These are phyloP conservation scores for Coturnix japonica DNA, from an alignment of 2,113 vertebrate genomes.

Conservation along the genomic window DNA sequence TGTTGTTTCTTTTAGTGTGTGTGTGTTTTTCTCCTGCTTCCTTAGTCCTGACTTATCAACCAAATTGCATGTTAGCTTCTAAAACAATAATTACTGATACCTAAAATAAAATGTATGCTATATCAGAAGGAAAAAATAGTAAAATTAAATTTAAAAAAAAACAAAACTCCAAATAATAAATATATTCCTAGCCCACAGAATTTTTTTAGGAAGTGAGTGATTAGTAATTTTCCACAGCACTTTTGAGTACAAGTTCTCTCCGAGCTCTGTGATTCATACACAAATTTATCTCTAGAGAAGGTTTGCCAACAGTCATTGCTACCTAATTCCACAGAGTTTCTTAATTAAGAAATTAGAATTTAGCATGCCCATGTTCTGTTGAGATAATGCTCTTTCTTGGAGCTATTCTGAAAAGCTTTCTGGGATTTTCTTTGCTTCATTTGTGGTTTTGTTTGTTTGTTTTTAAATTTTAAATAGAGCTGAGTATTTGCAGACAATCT, in stretches of 20 bases:
- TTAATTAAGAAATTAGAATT: conserved; percentile 8
- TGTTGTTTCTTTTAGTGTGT: not conserved
- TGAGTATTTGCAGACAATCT: not conserved
- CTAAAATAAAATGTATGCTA: not conserved
- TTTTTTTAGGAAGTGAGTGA: not conserved
- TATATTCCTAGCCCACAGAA: not conserved
- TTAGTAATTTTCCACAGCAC: not conserved
- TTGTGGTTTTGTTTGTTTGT: not conserved
- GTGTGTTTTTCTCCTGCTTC: not conserved
- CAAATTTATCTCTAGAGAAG: not conserved
- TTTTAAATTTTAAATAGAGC: not conserved
- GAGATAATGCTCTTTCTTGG: not conserved
- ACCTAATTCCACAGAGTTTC: not conserved
- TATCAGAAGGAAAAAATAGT: not conserved
- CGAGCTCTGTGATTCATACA: not conserved
- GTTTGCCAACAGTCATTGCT: not conserved
- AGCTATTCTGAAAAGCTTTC: not conserved
- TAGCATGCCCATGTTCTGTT: not conserved
- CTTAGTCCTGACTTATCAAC: not conserved
- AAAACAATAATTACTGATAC: not conserved
- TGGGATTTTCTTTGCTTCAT: not conserved
- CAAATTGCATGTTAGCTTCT: not conserved
- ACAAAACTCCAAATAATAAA: not conserved
- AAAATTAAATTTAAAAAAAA: no score
- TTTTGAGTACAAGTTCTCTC: not conserved